These are phyloP conservation scores for Malacoctenus gilli DNA, from an alignment of 2,797 vertebrate species.

Conservation along the genomic window DNA sequence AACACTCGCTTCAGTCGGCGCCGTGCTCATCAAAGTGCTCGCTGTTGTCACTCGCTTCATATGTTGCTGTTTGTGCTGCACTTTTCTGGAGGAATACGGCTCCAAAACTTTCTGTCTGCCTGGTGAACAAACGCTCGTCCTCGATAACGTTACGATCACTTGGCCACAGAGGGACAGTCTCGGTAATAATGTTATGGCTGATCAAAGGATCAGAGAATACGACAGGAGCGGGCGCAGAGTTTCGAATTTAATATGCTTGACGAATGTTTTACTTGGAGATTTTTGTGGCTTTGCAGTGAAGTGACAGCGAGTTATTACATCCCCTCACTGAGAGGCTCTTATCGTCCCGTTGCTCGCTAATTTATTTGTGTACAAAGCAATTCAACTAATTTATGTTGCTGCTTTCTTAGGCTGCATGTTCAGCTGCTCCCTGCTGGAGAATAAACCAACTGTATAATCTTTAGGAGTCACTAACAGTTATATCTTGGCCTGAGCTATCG, in stretches of 20 bases:
- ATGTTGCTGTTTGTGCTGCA: constrained; percentile 4
- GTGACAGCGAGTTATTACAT: constrained; percentile 23
- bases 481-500: constrained; percentile 15
- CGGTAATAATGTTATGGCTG: too few species aligned
- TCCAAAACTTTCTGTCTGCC: constrained; percentile 5
- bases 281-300: constrained; percentile 15
- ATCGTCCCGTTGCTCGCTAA: constrained; percentile 1
- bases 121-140: constrained; percentile 19
- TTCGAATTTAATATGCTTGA: not conserved
- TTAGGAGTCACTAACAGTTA: constrained; percentile 12
- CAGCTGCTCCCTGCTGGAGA: constrained; percentile 19
- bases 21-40: constrained; percentile 35
- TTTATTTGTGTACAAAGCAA: constrained; percentile 16
- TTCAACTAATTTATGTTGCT: constrained; percentile 17
- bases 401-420: constrained; percentile 6
- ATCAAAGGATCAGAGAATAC: too few species aligned
- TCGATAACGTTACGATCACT: too few species aligned
- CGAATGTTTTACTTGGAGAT: constrained; percentile 5
- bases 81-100: constrained; percentile 25
- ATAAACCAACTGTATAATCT: constrained; percentile 8
- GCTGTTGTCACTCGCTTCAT: constrained; percentile 32
- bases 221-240: too few species aligned
- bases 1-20: constrained; percentile 26
- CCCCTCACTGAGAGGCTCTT: constrained; percentile 3
- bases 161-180: too few species aligned